Conservation (phyloP, 2,113 vertebrate genomes). For the Gambusia holbrooki region DNA sequence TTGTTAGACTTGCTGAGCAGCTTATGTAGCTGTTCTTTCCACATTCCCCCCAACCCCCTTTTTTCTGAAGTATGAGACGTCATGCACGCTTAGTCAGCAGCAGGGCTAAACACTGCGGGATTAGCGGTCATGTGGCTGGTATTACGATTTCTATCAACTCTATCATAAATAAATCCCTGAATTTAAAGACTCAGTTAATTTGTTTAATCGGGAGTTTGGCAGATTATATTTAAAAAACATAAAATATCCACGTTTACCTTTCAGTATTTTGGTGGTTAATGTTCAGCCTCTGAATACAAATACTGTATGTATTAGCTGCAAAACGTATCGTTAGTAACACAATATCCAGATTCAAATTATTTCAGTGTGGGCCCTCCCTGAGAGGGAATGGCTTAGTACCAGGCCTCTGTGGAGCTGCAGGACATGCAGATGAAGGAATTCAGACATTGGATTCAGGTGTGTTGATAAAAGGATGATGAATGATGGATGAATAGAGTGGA, state of each 20-base stretch:
- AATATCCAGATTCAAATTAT: neutral
- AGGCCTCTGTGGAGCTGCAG: neutral
- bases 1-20: slow-evolving; percentile 41
- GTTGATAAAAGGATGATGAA: neutral
- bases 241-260: neutral
- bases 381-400: neutral
- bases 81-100: slow-evolving; percentile 10
- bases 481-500: too few species aligned
- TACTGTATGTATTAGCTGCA: neutral
- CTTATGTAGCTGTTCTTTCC: slow-evolving; percentile 28
- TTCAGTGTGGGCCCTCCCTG: neutral
- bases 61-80: neutral
- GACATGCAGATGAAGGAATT: neutral
- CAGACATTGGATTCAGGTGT: neutral
- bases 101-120: slow-evolving; percentile 34
- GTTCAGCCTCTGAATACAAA: neutral
- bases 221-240: neutral
- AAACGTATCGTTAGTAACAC: neutral
- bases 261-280: neutral
- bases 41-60: slow-evolving; percentile 18
- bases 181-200: neutral
- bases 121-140: slow-evolving; percentile 30
- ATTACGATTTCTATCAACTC: slow-evolving; percentile 22
- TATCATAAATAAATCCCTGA: neutral
- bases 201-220: neutral